These are phyloP conservation scores for Campoletis raptor DNA, from an alignment of 2,888 invertebrate species.

Conservation along the genomic window DNA sequence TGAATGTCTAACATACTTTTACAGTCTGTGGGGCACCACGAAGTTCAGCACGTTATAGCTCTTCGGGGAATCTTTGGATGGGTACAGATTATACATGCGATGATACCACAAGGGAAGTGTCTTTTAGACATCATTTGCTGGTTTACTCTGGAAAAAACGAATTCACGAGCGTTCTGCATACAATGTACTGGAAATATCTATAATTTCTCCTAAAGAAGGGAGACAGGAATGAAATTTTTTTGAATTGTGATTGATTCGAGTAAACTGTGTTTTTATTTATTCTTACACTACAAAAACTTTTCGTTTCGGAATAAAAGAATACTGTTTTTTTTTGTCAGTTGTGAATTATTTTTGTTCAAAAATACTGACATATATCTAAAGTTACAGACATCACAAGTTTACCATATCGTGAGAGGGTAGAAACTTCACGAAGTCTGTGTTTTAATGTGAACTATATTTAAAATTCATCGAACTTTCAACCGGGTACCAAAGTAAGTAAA, in stretches of 20 bases:
- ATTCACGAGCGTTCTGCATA: conserved; percentile 11
- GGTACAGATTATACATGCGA: conserved; percentile 28
- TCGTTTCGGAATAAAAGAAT: too few species aligned
- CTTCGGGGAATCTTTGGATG: conserved; percentile 66
- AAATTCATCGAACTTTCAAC: too few species aligned
- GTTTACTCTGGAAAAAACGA: conserved; percentile 12
- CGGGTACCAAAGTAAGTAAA: too few species aligned
- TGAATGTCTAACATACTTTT: conserved; percentile 11
- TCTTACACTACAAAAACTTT: too few species aligned
- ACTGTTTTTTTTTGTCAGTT: too few species aligned
- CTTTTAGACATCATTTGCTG: conserved; percentile 22
- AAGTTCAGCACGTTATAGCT: conserved; percentile 72
- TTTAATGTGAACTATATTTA: too few species aligned
- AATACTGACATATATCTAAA: too few species aligned
- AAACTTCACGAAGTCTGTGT: too few species aligned
- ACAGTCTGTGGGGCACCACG: conserved; percentile 67
- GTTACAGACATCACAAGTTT: too few species aligned
- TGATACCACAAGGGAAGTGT: conserved; percentile 43
- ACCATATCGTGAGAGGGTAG: too few species aligned
- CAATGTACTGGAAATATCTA: not conserved
- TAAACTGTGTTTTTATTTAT: not conserved
- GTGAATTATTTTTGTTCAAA: too few species aligned
- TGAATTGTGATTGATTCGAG: not conserved
- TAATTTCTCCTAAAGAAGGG: not conserved
- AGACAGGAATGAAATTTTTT: not conserved